Conservation (phyloP, 2,888 invertebrate genomes). For the Exephanes ischioxanthus region DNA sequence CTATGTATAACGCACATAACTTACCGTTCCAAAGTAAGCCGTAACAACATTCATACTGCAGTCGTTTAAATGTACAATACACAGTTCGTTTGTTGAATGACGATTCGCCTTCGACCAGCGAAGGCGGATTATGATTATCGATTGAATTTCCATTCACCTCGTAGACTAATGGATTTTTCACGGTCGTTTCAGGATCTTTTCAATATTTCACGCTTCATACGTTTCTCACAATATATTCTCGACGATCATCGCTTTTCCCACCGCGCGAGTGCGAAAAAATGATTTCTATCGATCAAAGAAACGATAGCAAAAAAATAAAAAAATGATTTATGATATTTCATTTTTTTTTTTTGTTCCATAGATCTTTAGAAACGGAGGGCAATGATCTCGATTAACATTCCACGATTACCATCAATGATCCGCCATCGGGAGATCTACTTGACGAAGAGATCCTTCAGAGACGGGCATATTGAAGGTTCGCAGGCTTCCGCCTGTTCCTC, state of each 20-base stretch:
- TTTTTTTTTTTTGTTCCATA: background rate
- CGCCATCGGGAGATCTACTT: conserved; percentile 86
- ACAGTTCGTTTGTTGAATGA: conserved; percentile 37
- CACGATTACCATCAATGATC: background rate
- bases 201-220: conserved; percentile 24
- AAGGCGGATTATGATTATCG: conserved; percentile 62
- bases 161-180: background rate
- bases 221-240: conserved; percentile 8
- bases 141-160: conserved; percentile 33
- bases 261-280: background rate
- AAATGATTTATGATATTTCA: background rate
- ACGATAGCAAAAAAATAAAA: background rate
- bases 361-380: background rate
- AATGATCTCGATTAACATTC: background rate
- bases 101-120: conserved; percentile 70
- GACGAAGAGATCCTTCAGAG: conserved; percentile 94
- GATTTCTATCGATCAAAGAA: background rate
- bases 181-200: conserved; percentile 29
- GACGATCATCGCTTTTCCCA: background rate
- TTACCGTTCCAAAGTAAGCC: conserved; percentile 38
- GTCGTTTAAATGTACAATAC: conserved; percentile 56
- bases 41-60: conserved; percentile 45
- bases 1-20: background rate
- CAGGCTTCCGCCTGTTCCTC: conserved; percentile 90
- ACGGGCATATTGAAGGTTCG: conserved; percentile 93